Evolutionary conservation across 2,113 vertebrate species (phyloP), one percentile per base, ranked within the genome.

Genomic region (Eulacestoma nigropectus): DNA sequence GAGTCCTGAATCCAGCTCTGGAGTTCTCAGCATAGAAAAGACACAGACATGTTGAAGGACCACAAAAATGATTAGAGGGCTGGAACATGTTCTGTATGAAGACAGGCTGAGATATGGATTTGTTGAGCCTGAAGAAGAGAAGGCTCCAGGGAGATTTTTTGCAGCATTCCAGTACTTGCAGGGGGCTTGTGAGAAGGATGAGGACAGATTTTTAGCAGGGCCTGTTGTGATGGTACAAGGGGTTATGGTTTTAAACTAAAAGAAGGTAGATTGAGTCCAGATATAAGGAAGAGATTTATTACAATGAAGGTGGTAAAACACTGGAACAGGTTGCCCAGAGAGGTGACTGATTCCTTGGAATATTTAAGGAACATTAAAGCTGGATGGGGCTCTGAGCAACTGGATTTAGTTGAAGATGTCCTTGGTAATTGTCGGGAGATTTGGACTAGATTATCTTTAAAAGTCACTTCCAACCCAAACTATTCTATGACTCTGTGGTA

Each of bases 401-500:
- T 7, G 0, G 0, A 19, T 59, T 23, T 53, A 53, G 7, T 62
- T 55, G 41, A 69, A 69, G 30, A 49, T 27, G 11, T 47, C n/a
- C 21, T 18, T 47, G 41, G 21, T 32, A 47, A 47, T 22, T 62
- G 50, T 76, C 0, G 2, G 7, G 26, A 35, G 30, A 53, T 47
- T 47, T 68, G 21, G 55, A 69, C 21, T 32, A 32, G 21, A 55
- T 41, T 60, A 41, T 26, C 17, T 41, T 76, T 62, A 35, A 55
- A 55, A 46, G 16, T 17, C 8, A 22, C 9, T 76, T 76, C 41
- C 21, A 55, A 27, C 6, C 9, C 39, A 47, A 47, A 53, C 2
- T 29, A 7, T 67, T 82, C 52, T 52, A 15, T 35, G 29, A 30
- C 11, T 59, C 44, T 41, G 7, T 7, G 7, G 10, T 15, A 10